A percentile compares a stretch with the other conserved stretches of the same genome.
phyloP scores from a whole-genome alignment of 2,888 invertebrate genomes.

The Gymnocheta viridis region DNA sequence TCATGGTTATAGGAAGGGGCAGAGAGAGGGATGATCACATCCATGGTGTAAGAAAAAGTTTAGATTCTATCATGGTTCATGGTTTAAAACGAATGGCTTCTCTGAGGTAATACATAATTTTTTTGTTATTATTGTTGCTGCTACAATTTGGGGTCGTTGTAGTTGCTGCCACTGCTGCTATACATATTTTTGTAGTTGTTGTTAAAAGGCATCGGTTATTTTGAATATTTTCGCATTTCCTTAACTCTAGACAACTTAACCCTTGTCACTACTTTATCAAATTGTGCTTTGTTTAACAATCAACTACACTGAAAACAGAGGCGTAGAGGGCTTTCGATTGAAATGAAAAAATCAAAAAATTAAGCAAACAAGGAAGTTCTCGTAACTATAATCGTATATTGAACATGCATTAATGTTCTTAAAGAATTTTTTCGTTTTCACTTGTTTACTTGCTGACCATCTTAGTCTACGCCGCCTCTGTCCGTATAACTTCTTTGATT shows the following conservation, averaged over 20 bases:
- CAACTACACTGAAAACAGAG: constrained; percentile 38
- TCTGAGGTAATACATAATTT: constrained; percentile 62
- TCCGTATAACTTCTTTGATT: constrained; percentile 54
- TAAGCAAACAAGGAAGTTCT: background rate
- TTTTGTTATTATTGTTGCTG: constrained; percentile 17
- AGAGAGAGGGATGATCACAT: background rate
- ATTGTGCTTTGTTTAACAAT: constrained; percentile 63
- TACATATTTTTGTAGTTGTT: background rate
- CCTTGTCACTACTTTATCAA: constrained; percentile 68
- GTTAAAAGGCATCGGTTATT: constrained; percentile 50
- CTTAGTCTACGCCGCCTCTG: too few relatives aligned
- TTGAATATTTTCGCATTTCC: constrained; percentile 68
- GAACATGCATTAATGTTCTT: too few relatives aligned
- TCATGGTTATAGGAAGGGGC: background rate
- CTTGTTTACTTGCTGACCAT: too few relatives aligned
- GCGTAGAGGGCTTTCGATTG: background rate
- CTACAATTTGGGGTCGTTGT: background rate
- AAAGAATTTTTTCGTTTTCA: too few relatives aligned
- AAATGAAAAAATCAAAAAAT: background rate
- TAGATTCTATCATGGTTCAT: constrained; percentile 59
- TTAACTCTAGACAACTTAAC: constrained; percentile 68
- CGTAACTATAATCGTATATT: background rate
- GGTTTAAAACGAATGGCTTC: constrained; percentile 60
- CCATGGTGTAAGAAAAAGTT: constrained; percentile 13
- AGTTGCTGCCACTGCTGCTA: background rate